Evolutionary conservation across 1,140 invertebrate species (phyloP).

Genomic region (Hycleus phaleratus): DNA sequence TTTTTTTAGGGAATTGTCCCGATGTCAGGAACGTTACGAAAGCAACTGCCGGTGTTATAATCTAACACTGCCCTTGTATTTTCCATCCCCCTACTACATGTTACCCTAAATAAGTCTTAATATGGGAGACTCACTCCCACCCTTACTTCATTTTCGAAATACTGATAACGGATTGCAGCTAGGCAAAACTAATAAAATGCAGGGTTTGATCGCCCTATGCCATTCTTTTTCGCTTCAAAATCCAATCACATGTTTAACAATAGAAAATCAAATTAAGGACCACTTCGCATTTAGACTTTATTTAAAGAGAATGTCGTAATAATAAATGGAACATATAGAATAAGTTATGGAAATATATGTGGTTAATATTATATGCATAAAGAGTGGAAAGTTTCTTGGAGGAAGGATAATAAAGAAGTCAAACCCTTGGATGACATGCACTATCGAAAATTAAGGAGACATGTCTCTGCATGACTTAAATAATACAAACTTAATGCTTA

Average conservation of each 20-base stretch:
- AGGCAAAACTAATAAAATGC: no score
- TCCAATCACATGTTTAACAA: no score
- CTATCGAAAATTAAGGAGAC: constrained; percentile 23
- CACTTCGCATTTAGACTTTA: no score
- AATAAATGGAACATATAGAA: no score
- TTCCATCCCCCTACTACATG: constrained; percentile 19
- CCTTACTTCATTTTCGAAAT: constrained; percentile 21
- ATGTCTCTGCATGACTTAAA: constrained; percentile 16
- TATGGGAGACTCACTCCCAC: constrained; percentile 23
- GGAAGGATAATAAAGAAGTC: constrained; percentile 7
- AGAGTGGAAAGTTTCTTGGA: no score
- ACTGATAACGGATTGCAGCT: constrained; percentile 13
- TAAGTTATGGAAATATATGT: no score
- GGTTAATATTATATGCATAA: no score
- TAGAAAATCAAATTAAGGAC: no score
- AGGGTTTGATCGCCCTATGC: no score
- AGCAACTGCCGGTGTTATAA: constrained; percentile 22
- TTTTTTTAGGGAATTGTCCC: background rate
- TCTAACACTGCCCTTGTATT: constrained; percentile 17
- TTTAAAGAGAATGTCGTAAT: no score
- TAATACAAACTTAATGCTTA: constrained; percentile 20
- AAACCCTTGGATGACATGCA: constrained; percentile 10
- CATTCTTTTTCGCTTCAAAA: no score
- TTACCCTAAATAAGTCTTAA: constrained; percentile 36
- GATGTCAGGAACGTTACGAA: constrained; percentile 11